A percentile compares a stretch with the other conserved stretches of the same genome.
Evolutionary conservation across 2,113 vertebrate species (phyloP).

Genomic region (Thunnus thynnus): DNA sequence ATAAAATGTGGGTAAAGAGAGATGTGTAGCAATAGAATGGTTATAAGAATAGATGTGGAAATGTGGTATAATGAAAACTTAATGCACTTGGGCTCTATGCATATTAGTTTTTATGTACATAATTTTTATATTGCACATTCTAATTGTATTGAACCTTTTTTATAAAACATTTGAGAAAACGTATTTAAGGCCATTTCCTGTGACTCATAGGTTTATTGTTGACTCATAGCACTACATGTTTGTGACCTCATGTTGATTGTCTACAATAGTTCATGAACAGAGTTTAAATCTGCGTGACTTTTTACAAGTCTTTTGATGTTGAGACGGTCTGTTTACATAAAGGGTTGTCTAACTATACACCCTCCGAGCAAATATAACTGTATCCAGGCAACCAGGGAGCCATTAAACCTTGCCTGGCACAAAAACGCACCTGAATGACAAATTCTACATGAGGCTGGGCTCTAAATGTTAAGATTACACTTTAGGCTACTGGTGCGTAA

Average conservation of each 20-base stretch:
- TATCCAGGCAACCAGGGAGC: conserved; percentile 46
- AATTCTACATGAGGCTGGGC: background rate
- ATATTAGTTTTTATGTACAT: background rate
- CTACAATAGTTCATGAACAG: no score
- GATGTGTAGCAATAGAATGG: no score
- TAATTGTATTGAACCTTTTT: no score
- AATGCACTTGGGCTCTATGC: no score
- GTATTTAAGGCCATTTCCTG: background rate
- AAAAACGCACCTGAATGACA: background rate
- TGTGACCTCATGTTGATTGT: background rate
- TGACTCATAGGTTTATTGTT: background rate
- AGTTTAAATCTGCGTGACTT: no score
- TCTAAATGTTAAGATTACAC: background rate
- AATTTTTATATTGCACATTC: background rate
- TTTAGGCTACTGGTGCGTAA: background rate
- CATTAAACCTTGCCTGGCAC: background rate
- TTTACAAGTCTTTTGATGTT: no score
- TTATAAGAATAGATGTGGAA: no score
- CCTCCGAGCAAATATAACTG: conserved; percentile 52
- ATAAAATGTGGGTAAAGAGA: no score
- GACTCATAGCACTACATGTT: background rate
- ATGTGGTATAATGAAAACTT: no score
- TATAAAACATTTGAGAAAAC: no score
- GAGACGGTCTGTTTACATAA: conserved; percentile 25
- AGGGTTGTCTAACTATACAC: conserved; percentile 24